These are phyloP conservation scores for Acanthaster planci DNA, from an alignment of 35 echinoderm and acorn worm species.

Conservation along the genomic window DNA sequence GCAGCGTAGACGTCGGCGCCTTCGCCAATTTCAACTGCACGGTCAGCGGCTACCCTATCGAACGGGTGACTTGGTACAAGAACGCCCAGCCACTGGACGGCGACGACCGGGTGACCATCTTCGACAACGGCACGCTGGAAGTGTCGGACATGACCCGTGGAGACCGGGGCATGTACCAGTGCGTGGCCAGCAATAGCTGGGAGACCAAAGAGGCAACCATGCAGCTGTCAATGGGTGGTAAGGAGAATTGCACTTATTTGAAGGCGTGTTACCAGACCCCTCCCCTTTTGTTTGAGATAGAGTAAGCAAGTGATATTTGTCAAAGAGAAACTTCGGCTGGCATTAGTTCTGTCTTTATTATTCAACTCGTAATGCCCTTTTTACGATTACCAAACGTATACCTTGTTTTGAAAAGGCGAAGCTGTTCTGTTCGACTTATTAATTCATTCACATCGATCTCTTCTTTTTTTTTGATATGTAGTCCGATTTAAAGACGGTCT, in stretches of 20 bases:
- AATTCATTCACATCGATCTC: no score
- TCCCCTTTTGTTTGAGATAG: no score
- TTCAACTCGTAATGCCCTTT: no score
- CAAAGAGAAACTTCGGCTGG: no score
- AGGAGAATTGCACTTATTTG: not conserved
- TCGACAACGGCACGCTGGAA: conserved; percentile 85
- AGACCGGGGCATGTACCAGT: conserved; percentile 97
- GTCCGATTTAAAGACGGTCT: no score
- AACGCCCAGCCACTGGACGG: conserved; percentile 87
- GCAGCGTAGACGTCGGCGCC: conserved; percentile 85
- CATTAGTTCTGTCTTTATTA: no score
- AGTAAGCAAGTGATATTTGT: no score
- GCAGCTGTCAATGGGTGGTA: conserved; percentile 95
- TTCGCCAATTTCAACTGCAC: conserved; percentile 94
- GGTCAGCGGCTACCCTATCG: conserved; percentile 81
- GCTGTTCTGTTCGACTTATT: no score
- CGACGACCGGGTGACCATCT: conserved; percentile 77
- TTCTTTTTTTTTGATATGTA: no score
- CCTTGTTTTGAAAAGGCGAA: no score
- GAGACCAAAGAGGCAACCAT: conserved; percentile 92
- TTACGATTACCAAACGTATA: no score
- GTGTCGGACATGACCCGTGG: conserved; percentile 80
- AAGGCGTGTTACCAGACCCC: no score
- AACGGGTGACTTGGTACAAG: conserved; percentile 91
- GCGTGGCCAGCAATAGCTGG: conserved; percentile 89